Conservation (phyloP, 2,888 invertebrate genomes). For the Epirrita christyi region DNA sequence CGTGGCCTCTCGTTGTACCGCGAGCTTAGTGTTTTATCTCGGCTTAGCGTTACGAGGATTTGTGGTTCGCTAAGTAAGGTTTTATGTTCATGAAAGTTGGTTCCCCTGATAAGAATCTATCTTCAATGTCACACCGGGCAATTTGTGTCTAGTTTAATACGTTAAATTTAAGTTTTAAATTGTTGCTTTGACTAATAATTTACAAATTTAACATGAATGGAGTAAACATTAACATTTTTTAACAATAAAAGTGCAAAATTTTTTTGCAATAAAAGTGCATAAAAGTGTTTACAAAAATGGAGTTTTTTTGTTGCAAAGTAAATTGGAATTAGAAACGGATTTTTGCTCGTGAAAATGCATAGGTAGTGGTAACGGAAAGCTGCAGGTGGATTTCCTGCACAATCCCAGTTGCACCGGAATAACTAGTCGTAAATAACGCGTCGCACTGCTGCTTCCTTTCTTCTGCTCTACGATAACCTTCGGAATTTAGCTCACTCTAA, state of each 20-base stretch:
- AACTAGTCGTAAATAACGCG: constrained; percentile 76
- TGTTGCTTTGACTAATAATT: too few species aligned
- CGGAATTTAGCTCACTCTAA: constrained; percentile 54
- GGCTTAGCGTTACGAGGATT: constrained; percentile 84
- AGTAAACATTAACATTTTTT: too few species aligned
- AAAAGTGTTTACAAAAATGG: background rate
- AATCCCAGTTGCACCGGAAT: constrained; percentile 69
- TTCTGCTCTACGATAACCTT: constrained; percentile 60
- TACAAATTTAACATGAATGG: too few species aligned
- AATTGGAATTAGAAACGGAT: constrained; percentile 35
- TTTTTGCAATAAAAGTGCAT: too few species aligned
- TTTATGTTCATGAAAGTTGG: constrained; percentile 80
- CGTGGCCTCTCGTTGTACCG: constrained; percentile 72
- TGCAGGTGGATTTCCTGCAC: constrained; percentile 67
- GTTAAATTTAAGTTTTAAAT: background rate
- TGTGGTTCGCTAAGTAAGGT: constrained; percentile 83
- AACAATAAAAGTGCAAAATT: too few species aligned
- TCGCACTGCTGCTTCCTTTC: constrained; percentile 71
- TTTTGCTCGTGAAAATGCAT: constrained; percentile 38
- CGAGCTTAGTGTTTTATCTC: constrained; percentile 83
- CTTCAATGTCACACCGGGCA: constrained; percentile 51
- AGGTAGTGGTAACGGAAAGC: constrained; percentile 51
- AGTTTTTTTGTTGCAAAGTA: constrained; percentile 35
- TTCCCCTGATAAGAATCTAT: constrained; percentile 75
- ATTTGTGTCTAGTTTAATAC: constrained; percentile 41